These are phyloP conservation scores for Bubo bubo DNA, from an alignment of 2,113 vertebrate genomes.

Conservation along the genomic window DNA sequence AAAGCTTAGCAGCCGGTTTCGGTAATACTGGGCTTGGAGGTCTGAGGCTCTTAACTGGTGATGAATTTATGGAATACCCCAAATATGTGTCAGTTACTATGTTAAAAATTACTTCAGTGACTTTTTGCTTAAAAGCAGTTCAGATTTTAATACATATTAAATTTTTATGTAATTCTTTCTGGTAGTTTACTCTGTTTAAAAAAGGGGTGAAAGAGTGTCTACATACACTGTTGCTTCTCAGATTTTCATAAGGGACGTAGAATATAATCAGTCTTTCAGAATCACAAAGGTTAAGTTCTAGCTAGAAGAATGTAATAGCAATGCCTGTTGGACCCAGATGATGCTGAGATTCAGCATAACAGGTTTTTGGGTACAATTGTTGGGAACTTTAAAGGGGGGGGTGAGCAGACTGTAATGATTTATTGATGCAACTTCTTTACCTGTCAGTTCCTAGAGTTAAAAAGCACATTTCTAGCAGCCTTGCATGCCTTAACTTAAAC, in stretches of 20 bases:
- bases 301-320: background rate
- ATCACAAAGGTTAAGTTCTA: background rate
- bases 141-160: background rate
- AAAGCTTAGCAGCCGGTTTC: background rate
- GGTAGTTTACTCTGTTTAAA: background rate
- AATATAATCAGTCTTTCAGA: background rate
- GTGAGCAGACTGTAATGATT: background rate
- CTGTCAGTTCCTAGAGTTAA: background rate
- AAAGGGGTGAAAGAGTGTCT: background rate
- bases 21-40: fast-evolving
- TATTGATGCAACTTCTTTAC: background rate
- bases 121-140: background rate
- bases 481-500: background rate
- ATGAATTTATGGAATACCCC: background rate
- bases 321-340: background rate
- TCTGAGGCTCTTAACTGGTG: background rate
- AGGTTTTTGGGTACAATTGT: background rate
- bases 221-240: background rate
- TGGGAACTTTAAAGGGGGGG: background rate
- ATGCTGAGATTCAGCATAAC: background rate
- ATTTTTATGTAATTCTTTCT: background rate
- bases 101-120: background rate
- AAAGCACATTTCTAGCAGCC: background rate
- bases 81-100: background rate
- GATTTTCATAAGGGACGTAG: background rate